Percentiles rank a stretch among this genome's conserved stretches.
Evolutionary conservation across 92 coral and sea anemone genomes (phyloP).

Genomic region (Zoanthus solanderi): DNA sequence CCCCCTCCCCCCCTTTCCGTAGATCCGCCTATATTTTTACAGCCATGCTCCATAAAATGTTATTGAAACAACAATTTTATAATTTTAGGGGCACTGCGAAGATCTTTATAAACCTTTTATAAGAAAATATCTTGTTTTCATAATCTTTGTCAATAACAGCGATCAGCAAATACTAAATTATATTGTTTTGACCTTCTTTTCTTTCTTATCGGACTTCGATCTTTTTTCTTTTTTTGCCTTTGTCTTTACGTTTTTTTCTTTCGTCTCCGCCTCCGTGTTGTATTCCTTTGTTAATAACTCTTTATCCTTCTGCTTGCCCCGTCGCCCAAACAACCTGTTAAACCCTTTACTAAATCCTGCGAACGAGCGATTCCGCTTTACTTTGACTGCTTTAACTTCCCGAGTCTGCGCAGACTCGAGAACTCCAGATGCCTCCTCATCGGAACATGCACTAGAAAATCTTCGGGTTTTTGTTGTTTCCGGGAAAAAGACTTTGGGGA

Average conservation of each 20-base stretch:
- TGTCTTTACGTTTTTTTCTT: constrained; percentile 2
- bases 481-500: background rate
- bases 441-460: constrained; percentile 14
- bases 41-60: too few relatives aligned
- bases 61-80: too few relatives aligned
- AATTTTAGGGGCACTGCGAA: too few relatives aligned
- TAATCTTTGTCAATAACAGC: too few relatives aligned
- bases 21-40: too few relatives aligned
- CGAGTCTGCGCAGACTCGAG: constrained; percentile 15
- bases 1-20: too few relatives aligned
- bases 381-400: constrained; percentile 24
- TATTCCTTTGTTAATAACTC: constrained; percentile 13
- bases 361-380: constrained; percentile 74
- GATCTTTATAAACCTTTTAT: too few relatives aligned
- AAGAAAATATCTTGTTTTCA: too few relatives aligned
- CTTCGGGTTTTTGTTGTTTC: constrained; percentile 16
- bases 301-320: constrained; percentile 55
- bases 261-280: constrained; percentile 19
- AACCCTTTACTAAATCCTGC: constrained; percentile 61
- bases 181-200: constrained; percentile 18
- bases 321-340: constrained; percentile 68
- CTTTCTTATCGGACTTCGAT: background rate
- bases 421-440: constrained; percentile 23
- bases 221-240: constrained; percentile 3
- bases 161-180: background rate